Percentiles rank a stretch among this genome's conserved stretches.
Evolutionary conservation across 1,140 invertebrate genomes (phyloP).

Genomic region (Condylostylus longicornis): DNA sequence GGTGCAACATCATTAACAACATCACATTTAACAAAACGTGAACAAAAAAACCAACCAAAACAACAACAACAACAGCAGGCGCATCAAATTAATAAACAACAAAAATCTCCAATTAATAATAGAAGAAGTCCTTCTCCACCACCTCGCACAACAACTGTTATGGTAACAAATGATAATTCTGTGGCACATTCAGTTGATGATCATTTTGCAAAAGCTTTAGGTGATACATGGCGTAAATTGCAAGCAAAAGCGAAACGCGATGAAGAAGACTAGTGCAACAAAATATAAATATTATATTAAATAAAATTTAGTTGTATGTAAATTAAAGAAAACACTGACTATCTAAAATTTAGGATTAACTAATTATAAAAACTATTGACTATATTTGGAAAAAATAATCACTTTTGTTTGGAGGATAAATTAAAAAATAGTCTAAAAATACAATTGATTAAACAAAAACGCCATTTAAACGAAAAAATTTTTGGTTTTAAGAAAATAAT

Average conservation of each 20-base stretch:
- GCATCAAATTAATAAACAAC: constrained; percentile 4
- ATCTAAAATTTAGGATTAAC: no score
- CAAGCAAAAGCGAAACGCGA: constrained; percentile 39
- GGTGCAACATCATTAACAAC: not conserved
- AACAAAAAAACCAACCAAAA: constrained; percentile 17
- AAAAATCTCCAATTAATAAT: no score
- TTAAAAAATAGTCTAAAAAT: no score
- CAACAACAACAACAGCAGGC: constrained; percentile 23
- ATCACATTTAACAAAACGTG: not conserved
- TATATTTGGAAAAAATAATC: no score
- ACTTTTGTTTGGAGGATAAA: no score
- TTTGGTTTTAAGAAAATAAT: no score
- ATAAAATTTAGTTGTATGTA: no score
- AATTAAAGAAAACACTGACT: no score
- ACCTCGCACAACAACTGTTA: constrained; percentile 3
- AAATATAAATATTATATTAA: no score
- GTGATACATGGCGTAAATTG: constrained; percentile 82
- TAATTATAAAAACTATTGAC: no score
- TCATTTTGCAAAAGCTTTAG: constrained; percentile 89
- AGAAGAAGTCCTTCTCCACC: constrained; percentile 17
- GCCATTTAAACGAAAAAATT: no score
- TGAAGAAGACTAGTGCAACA: not conserved
- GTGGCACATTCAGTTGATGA: constrained; percentile 64
- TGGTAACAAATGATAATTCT: constrained; percentile 32
- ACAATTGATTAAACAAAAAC: no score